A percentile compares a stretch with the other conserved stretches of the same genome.
These are phyloP conservation scores for Arctopsyche grandis DNA, from an alignment of 1,140 invertebrate species.

Conservation along the genomic window DNA sequence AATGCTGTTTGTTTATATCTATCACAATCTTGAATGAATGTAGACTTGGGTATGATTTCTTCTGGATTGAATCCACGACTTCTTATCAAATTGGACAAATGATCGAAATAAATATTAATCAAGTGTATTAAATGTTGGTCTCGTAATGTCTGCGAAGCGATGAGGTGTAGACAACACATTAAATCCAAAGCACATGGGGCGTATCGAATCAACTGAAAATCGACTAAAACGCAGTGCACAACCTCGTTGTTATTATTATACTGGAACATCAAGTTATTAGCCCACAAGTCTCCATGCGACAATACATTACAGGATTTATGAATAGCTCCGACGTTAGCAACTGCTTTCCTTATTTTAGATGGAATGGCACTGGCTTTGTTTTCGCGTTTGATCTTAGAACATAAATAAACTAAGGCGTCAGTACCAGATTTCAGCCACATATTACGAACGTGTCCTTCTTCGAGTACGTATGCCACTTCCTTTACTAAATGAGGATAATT, in stretches of 20 bases:
- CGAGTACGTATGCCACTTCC: slow-evolving; percentile 61
- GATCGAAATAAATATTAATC: slow-evolving; percentile 65
- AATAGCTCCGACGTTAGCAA: slow-evolving; percentile 59
- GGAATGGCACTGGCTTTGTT: slow-evolving; percentile 56
- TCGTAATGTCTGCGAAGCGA: slow-evolving; percentile 58
- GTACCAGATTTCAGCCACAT: slow-evolving; percentile 58
- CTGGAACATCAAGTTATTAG: slow-evolving; percentile 69
- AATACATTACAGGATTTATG: slow-evolving; percentile 63
- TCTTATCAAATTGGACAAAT: slow-evolving; percentile 60
- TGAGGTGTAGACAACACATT: slow-evolving; percentile 60
- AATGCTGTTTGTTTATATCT: slow-evolving; percentile 57
- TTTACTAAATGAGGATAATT: slow-evolving; percentile 57
- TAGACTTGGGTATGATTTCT: slow-evolving; percentile 58
- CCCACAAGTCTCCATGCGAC: slow-evolving; percentile 68
- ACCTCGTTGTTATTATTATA: slow-evolving; percentile 59
- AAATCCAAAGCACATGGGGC: slow-evolving; percentile 62
- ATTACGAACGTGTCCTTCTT: slow-evolving; percentile 56
- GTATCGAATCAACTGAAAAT: slow-evolving; percentile 69
- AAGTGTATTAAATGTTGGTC: slow-evolving; percentile 61
- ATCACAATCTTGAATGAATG: slow-evolving; percentile 57
- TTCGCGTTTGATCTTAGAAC: slow-evolving; percentile 58
- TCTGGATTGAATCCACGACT: slow-evolving; percentile 59
- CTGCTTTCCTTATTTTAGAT: slow-evolving; percentile 57
- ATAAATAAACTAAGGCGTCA: slow-evolving; percentile 56
- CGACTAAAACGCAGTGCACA: slow-evolving; percentile 64